phyloP scores from a whole-genome alignment of 2,888 invertebrate species.

The Caenorhabditis sp. region DNA sequence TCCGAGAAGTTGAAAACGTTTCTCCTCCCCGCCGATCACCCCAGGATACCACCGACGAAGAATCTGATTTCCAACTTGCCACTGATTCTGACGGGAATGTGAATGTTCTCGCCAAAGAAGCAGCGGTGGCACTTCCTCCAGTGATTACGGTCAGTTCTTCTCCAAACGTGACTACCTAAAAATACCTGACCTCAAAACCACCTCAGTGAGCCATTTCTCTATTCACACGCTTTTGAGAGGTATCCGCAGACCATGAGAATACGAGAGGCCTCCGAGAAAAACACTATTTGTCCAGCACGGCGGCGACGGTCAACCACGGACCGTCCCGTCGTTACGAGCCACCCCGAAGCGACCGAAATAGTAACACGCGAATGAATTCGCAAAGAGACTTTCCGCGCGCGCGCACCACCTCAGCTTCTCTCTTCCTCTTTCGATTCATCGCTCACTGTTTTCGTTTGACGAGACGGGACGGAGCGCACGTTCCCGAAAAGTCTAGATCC shows the following conservation, averaged over 20 bases:
- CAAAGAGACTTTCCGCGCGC: conserved; percentile 51
- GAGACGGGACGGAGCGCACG: background rate
- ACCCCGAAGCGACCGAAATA: conserved; percentile 33
- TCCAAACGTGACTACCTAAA: background rate
- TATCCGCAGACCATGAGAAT: conserved; percentile 24
- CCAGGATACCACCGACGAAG: conserved; percentile 47
- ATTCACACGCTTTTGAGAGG: conserved; percentile 6
- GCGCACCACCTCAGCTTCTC: conserved; percentile 8
- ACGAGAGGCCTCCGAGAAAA: conserved; percentile 14
- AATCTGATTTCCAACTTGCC: conserved; percentile 18
- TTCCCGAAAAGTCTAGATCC: background rate
- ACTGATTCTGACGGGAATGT: conserved; percentile 10
- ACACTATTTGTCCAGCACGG: conserved; percentile 40
- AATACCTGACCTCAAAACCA: too few relatives aligned
- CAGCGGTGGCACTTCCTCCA: conserved; percentile 21
- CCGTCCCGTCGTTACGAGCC: conserved; percentile 32
- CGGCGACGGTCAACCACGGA: conserved; percentile 45
- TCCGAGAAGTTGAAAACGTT: conserved; percentile 31
- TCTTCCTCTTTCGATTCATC: conserved; percentile 5
- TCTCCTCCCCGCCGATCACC: conserved; percentile 18
- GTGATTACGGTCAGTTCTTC: conserved; percentile 39
- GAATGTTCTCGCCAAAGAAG: conserved; percentile 15
- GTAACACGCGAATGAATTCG: conserved; percentile 54
- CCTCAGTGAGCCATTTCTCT: background rate
- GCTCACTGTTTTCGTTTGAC: too few relatives aligned